A percentile compares a stretch with the other conserved stretches of the same genome.
Conservation (phyloP, 2,797 vertebrate genomes). For the Anas capensis region DNA sequence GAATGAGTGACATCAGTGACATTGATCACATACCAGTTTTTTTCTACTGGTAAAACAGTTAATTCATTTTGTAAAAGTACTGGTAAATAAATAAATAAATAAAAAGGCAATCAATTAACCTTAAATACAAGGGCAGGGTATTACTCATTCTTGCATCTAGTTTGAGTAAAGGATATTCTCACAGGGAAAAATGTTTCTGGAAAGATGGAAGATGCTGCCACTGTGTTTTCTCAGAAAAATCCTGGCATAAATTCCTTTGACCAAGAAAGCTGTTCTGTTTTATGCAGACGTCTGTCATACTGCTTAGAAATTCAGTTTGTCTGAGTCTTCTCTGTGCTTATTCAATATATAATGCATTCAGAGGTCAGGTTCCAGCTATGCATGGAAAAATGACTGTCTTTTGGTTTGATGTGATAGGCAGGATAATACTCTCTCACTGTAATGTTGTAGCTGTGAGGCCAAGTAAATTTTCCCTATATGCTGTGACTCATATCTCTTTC, state of each 20-base stretch:
- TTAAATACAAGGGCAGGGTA: background rate
- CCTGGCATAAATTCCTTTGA: background rate
- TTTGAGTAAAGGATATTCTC: background rate
- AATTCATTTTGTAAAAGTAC: background rate
- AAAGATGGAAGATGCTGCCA: background rate
- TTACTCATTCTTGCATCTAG: background rate
- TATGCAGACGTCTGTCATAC: background rate
- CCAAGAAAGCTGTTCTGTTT: background rate
- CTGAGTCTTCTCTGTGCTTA: background rate
- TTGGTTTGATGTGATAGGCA: background rate
- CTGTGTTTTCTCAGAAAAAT: background rate
- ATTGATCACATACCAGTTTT: background rate
- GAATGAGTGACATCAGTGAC: background rate
- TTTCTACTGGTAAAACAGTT: background rate
- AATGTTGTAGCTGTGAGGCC: background rate
- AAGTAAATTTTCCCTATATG: background rate
- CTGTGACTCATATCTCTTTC: background rate
- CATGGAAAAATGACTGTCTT: background rate
- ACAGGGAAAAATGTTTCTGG: background rate
- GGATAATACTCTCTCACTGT: background rate
- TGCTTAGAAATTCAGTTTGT: slow-evolving; percentile 19
- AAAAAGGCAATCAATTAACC: background rate
- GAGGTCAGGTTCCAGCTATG: background rate
- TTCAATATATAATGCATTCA: background rate
- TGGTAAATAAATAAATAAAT: background rate